Conservation (phyloP, 2,113 vertebrate species). For the Callocephalon fimbriatum region DNA sequence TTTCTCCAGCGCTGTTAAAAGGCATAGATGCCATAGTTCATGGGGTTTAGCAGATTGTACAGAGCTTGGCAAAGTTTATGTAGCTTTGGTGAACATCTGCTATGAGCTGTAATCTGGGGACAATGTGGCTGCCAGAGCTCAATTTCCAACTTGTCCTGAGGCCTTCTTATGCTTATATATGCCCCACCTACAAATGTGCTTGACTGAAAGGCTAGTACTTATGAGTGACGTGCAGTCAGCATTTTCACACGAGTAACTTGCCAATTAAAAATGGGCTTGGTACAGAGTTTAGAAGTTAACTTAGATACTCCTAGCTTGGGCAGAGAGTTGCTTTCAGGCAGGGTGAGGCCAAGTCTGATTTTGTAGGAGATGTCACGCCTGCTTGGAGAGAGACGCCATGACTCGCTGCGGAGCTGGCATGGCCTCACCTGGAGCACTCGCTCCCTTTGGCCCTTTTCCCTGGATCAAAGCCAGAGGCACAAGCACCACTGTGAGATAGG, state of each 20-base stretch:
- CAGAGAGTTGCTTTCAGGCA: constrained; percentile 70
- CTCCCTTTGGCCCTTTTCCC: constrained; percentile 26
- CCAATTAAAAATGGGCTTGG: constrained; percentile 66
- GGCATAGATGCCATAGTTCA: background rate
- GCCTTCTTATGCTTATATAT: background rate
- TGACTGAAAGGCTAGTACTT: constrained; percentile 34
- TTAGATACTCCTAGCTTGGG: constrained; percentile 70
- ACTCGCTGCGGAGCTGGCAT: constrained; percentile 58
- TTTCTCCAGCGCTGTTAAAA: background rate
- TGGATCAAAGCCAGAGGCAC: constrained; percentile 22
- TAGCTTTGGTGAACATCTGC: background rate
- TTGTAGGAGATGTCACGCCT: constrained; percentile 60
- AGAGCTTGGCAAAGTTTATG: background rate
- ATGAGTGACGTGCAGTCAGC: constrained; percentile 62
- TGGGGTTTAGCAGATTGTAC: background rate
- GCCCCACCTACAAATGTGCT: constrained; percentile 50
- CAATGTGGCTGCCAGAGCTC: constrained; percentile 41
- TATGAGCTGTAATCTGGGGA: constrained; percentile 5
- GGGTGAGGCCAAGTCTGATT: constrained; percentile 66
- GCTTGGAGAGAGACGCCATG: constrained; percentile 73
- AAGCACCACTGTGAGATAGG: background rate
- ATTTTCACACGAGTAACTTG: constrained; percentile 71
- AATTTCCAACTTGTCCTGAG: constrained; percentile 30
- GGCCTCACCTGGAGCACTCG: background rate
- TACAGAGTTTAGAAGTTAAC: constrained; percentile 72